A percentile compares a stretch with the other conserved stretches of the same genome.
Evolutionary conservation across 2,113 vertebrate genomes (phyloP).

Genomic region (Prolemur simus): DNA sequence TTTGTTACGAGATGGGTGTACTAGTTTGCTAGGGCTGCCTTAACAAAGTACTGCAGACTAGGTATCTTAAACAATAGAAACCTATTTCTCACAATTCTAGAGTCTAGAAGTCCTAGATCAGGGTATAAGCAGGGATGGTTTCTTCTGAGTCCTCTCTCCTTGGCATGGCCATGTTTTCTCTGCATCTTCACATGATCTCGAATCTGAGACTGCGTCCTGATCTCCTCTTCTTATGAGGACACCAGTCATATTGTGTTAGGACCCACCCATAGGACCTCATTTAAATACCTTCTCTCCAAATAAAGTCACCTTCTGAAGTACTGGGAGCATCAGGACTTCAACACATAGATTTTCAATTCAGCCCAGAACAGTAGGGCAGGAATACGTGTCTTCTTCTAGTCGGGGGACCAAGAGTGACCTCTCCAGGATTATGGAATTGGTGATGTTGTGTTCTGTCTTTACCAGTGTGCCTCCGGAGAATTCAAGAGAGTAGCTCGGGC

Average conservation of each 20-base stretch:
- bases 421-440: not conserved
- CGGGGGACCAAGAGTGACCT: not conserved
- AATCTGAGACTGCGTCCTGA: not conserved
- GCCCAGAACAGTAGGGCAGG: not conserved
- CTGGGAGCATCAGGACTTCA: not conserved
- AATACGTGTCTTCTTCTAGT: too few relatives aligned
- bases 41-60: rapidly evolving
- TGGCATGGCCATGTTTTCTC: not conserved
- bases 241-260: not conserved
- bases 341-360: not conserved
- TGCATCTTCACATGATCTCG: rapidly evolving
- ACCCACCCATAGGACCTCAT: not conserved
- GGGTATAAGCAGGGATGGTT: not conserved
- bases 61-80: not conserved
- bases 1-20: not conserved
- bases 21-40: too few relatives aligned
- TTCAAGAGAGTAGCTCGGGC: too few relatives aligned
- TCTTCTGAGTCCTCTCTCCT: not conserved
- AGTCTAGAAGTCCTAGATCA: not conserved
- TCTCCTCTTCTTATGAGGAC: not conserved
- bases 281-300: not conserved
- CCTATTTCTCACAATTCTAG: not conserved
- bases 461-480: not conserved
- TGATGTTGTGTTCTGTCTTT: not conserved
- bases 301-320: not conserved